Conservation (phyloP, 1,140 invertebrate genomes). For the Bactericera cockerelli region DNA sequence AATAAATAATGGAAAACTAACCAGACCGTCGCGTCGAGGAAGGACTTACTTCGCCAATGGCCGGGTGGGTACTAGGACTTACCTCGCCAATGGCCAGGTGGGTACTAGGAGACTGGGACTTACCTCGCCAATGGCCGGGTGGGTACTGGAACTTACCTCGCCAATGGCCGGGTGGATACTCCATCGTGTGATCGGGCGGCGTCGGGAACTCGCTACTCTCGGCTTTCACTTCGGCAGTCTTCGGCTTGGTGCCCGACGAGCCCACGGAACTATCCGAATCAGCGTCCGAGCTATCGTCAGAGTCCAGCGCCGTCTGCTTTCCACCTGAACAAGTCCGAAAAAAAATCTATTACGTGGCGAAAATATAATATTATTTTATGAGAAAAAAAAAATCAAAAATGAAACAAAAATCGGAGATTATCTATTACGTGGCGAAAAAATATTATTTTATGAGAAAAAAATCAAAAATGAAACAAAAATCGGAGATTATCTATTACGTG, state of each 20-base stretch:
- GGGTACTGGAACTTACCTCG: background rate
- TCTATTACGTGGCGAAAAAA: no score
- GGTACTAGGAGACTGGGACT: background rate
- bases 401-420: no score
- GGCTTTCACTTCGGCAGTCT: background rate
- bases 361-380: no score
- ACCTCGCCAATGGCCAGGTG: constrained; percentile 4
- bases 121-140: constrained; percentile 2
- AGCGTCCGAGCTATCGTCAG: background rate
- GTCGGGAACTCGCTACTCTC: background rate
- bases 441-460: no score
- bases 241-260: background rate
- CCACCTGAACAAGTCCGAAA: no score
- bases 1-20: no score
- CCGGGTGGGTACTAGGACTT: background rate
- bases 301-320: background rate
- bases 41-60: background rate
- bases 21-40: no score
- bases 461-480: no score
- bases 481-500: no score
- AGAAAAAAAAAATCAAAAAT: no score
- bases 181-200: no score
- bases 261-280: constrained; percentile 4
- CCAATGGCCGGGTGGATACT: background rate
- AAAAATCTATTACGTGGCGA: no score